Base-by-base conservation (phyloP, 2,113 vertebrate genomes). In the Atrichornis clamosus region DNA sequence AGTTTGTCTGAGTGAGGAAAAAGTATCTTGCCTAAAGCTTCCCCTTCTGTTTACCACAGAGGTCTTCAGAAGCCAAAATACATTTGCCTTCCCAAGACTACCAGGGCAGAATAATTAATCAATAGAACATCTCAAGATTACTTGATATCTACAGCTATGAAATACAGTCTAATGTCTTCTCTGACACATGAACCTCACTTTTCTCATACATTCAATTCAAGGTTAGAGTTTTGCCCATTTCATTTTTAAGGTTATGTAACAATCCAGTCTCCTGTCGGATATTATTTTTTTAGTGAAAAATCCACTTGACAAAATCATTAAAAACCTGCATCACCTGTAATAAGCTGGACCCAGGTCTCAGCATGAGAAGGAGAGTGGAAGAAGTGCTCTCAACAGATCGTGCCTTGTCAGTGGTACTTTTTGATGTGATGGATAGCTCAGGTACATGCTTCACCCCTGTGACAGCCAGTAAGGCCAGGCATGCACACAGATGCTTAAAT, bases 361-460 rank as follows among this genome's bases (percentile, higher is more conserved):
- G 41, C 5, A 41, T 6, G 15, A 56, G 47, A 39, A 47, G 4
- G 27, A 55, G 30, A 64, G 24, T 27, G 13, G 78, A 81, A 69
- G 35, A 49, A 72, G 19, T 17, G 10, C 4, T 87, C 37, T 70
- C 20, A 39, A 30, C 3, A 79, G 26, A 33, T 24, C 0, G 0
- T 53, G 41, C 21, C 35, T 58, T 3, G 1, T 6, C 3, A 1
- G 6, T 30, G 17, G 17, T 59, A 32, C 2, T 41, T 17, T 68
- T 74, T 37, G 37, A 52, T 2, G 2, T 20, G 39, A 50, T 15
- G 41, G 52, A 5, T 6, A 27, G 3, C 22, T n/a, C 2, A 1
- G 28, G 30, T 37, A 59, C 0, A 0, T 86, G 23, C 11, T 62
- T 90, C 59, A 59, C 6, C 52, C 6, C 6, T 5, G 5, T 47